Evolutionary conservation across 2,113 vertebrate genomes (phyloP), one percentile per base, ranked within the genome.

Genomic region (Turdus rufiventris): DNA sequence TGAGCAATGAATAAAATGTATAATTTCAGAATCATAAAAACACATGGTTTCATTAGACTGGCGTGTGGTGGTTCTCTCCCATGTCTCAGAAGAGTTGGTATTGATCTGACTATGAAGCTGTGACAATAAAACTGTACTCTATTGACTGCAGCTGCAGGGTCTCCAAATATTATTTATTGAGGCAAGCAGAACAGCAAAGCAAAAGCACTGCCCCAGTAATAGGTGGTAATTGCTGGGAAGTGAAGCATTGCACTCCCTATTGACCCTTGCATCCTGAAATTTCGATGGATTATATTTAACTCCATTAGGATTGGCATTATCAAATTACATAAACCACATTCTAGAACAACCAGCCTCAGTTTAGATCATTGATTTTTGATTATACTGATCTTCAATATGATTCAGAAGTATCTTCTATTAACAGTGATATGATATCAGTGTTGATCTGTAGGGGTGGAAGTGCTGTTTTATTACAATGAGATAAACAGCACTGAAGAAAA

Each of bases 151-250:
- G 98, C 98, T 96, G 97, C 93, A 88, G 98, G 97, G 97, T 97
- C 97, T 97, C 98, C 98, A 98, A 98, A 98, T 99, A 99, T 99
- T 99, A 99, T 99, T 99, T 99, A 99, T 98, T 97, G 98, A 97
- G 96, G 98, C 93, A 96, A 96, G 97, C 66, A 97, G 98, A 98
- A 97, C 83, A 93, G 97, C 96, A 98, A 97, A 97, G 95, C 97
- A 97, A 97, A 96, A 98, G 97, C 98, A 94, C 96, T 97, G 98
- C 98, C 98, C 97, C 96, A 94, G 98, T 99, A 99, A 99, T 99
- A 99, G 98, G 98, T 98, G 98, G 98, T 99, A 99, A 99, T 99
- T 99, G 99, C 99, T 98, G 98, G 98, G 98, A 98, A 97, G 97
- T 97, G 98, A 99, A 98, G 98, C 98, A 98, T 98, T 96, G 96